These are phyloP conservation scores for Rhinoraja longicauda DNA, from an alignment of 2,797 vertebrate species.

Conservation along the genomic window DNA sequence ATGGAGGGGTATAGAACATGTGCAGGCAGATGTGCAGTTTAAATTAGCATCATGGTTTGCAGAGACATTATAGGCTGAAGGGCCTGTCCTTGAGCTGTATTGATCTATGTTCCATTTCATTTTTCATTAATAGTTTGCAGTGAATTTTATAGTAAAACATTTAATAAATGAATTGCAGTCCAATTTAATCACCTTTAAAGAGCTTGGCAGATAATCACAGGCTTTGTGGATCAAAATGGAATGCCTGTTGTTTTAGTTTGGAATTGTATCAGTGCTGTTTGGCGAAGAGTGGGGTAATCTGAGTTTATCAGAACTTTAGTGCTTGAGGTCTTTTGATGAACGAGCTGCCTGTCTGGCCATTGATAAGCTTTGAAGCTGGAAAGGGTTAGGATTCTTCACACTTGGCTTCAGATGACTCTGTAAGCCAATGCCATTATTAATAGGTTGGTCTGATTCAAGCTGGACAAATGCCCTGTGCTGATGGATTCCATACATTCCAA, in stretches of 20 bases:
- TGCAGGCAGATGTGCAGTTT: too few relatives aligned
- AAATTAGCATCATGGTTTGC: too few relatives aligned
- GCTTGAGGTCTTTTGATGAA: background rate
- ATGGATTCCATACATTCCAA: background rate
- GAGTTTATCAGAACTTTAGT: background rate
- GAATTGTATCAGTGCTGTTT: background rate
- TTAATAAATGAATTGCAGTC: background rate
- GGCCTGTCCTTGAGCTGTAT: too few relatives aligned
- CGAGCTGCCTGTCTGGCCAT: background rate
- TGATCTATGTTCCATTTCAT: too few relatives aligned
- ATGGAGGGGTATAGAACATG: too few relatives aligned
- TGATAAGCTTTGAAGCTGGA: background rate
- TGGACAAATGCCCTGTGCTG: background rate
- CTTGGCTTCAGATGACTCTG: background rate
- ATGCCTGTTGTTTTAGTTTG: conserved; percentile 2
- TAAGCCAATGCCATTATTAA: background rate
- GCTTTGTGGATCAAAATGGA: background rate
- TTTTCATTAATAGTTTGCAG: background rate
- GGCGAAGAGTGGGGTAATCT: background rate
- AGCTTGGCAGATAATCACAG: background rate
- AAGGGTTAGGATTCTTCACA: background rate
- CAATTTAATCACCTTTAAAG: background rate
- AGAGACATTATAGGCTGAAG: too few relatives aligned
- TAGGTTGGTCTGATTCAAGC: background rate
- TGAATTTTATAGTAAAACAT: background rate